These are phyloP conservation scores for Calcarius lapponicus DNA, from an alignment of 2,797 vertebrate genomes.

Conservation along the genomic window DNA sequence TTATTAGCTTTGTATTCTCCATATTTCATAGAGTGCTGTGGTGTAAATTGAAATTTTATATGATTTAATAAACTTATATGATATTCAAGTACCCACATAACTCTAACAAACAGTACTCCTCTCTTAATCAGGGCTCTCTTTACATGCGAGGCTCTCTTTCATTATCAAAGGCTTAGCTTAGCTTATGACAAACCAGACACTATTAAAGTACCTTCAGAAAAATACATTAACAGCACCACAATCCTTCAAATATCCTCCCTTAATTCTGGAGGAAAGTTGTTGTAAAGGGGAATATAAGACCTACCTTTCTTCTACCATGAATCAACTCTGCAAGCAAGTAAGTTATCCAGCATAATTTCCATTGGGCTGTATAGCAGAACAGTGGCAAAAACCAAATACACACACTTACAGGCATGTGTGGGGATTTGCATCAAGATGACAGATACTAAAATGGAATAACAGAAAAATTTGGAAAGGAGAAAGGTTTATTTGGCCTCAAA, in stretches of 20 bases:
- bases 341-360: neutral
- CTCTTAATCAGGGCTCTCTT: slow-evolving; percentile 55
- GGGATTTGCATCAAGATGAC: neutral
- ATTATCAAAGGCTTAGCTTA: slow-evolving; percentile 39
- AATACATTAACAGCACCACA: neutral
- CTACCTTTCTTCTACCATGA: slow-evolving; percentile 6
- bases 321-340: neutral
- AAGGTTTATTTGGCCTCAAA: slow-evolving; percentile 22
- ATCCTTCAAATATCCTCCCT: neutral
- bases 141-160: neutral
- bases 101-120: slow-evolving; percentile 68
- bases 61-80: slow-evolving; percentile 82
- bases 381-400: neutral
- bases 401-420: neutral
- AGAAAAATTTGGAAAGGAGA: neutral
- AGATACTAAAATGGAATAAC: slow-evolving; percentile 20
- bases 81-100: slow-evolving; percentile 72
- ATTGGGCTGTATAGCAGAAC: neutral
- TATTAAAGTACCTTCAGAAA: slow-evolving; percentile 53
- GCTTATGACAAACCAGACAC: slow-evolving; percentile 40
- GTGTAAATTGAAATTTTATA: slow-evolving; percentile 80
- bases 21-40: slow-evolving; percentile 75
- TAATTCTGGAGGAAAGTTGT: neutral
- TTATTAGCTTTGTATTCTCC: slow-evolving; percentile 73
- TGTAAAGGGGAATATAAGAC: slow-evolving; percentile 9